Evolutionary conservation across 2,888 invertebrate genomes (phyloP).

Genomic region (Colostygia pectinataria): DNA sequence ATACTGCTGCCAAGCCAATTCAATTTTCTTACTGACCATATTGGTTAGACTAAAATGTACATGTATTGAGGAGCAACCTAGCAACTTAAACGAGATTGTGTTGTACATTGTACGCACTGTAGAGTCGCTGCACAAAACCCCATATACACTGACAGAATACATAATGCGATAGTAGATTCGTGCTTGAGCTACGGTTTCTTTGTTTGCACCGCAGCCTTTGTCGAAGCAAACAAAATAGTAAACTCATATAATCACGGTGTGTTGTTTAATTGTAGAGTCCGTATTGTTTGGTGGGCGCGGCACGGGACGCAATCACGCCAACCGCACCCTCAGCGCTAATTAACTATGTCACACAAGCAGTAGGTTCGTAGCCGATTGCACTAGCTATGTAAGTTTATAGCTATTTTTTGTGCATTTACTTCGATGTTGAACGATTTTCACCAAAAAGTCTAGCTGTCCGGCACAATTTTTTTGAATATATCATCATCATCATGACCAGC

Average conservation of each 20-base stretch:
- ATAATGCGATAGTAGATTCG: too few relatives aligned
- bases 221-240: background rate
- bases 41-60: constrained; percentile 35
- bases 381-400: background rate
- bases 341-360: constrained; percentile 37
- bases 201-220: background rate
- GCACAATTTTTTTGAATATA: too few relatives aligned
- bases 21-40: constrained; percentile 78
- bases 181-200: background rate
- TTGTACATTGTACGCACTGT: too few relatives aligned
- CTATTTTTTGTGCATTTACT: background rate
- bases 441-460: too few relatives aligned
- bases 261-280: constrained; percentile 45
- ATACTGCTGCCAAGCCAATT: constrained; percentile 54
- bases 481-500: too few relatives aligned
- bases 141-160: too few relatives aligned
- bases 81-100: too few relatives aligned
- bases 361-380: constrained; percentile 15
- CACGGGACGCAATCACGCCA: constrained; percentile 73
- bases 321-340: constrained; percentile 55
- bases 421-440: too few relatives aligned
- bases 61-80: too few relatives aligned
- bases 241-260: constrained; percentile 29
- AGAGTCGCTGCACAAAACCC: too few relatives aligned
- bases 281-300: constrained; percentile 48